These are phyloP conservation scores for Drosophila emarginata DNA, from an alignment of 2,888 invertebrate species.

Conservation along the genomic window DNA sequence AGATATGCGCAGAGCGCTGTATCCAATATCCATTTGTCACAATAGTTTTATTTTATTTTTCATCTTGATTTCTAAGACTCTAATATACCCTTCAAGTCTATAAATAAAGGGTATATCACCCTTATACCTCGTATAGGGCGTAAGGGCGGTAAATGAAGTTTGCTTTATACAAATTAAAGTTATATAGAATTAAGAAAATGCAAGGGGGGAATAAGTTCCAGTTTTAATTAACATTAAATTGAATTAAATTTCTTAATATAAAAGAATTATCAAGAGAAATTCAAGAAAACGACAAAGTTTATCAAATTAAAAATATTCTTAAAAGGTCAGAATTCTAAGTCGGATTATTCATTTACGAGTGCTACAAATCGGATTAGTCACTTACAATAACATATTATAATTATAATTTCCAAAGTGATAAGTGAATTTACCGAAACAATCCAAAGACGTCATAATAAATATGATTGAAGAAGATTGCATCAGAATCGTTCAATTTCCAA, in stretches of 20 bases:
- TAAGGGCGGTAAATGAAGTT: not conserved
- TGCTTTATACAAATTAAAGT: constrained; percentile 10
- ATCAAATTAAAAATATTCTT: not conserved
- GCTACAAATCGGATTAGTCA: no score
- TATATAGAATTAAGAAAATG: not conserved
- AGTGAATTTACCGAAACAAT: no score
- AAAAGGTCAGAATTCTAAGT: no score
- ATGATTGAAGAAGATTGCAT: no score
- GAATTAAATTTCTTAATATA: constrained; percentile 5
- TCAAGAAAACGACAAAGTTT: not conserved
- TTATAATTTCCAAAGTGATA: no score
- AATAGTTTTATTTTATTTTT: no score
- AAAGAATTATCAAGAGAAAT: not conserved
- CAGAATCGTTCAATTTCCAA: no score
- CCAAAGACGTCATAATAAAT: no score
- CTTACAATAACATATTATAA: no score
- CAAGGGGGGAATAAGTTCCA: not conserved
- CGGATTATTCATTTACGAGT: no score
- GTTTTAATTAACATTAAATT: not conserved
- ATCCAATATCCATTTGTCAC: no score
- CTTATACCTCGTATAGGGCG: not conserved
- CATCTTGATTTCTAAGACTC: not conserved
- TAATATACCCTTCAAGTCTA: not conserved
- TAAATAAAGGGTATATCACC: not conserved
- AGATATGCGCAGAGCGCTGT: no score